Evolutionary conservation across 2,113 vertebrate genomes (phyloP).

Genomic region (Anguilla japonica): DNA sequence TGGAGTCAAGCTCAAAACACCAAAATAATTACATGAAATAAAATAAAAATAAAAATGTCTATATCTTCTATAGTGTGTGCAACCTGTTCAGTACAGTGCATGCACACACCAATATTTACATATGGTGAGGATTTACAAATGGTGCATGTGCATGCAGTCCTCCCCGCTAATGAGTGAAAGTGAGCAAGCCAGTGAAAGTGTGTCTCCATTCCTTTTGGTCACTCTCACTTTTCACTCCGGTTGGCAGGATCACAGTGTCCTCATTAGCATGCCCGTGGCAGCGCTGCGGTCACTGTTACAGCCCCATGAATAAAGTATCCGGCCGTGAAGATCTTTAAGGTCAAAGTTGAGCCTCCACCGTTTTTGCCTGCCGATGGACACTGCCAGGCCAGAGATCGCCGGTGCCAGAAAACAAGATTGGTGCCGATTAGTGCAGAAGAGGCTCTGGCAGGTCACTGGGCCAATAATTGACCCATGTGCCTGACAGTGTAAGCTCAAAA

Average conservation of each 20-base stretch:
- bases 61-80: background rate
- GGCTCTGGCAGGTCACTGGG: background rate
- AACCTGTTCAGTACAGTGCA: background rate
- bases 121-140: background rate
- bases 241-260: conserved; percentile 17
- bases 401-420: background rate
- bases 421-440: too few relatives aligned
- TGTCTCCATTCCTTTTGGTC: background rate
- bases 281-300: background rate
- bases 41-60: background rate
- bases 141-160: background rate
- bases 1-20: background rate
- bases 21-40: background rate
- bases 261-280: conserved; percentile 7
- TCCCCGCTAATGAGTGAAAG: background rate
- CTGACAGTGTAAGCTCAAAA: background rate
- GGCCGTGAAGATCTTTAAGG: conserved; percentile 18
- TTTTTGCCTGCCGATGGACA: background rate
- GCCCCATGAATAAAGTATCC: conserved; percentile 16
- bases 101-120: too few relatives aligned
- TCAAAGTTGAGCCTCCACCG: conserved; percentile 21
- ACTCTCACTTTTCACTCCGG: background rate
- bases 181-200: background rate
- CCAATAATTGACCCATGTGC: background rate
- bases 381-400: background rate